A percentile compares a stretch with the other conserved stretches of the same genome.
phyloP scores from a whole-genome alignment of 2,113 vertebrate genomes.

The Nothoprocta pentlandii region DNA sequence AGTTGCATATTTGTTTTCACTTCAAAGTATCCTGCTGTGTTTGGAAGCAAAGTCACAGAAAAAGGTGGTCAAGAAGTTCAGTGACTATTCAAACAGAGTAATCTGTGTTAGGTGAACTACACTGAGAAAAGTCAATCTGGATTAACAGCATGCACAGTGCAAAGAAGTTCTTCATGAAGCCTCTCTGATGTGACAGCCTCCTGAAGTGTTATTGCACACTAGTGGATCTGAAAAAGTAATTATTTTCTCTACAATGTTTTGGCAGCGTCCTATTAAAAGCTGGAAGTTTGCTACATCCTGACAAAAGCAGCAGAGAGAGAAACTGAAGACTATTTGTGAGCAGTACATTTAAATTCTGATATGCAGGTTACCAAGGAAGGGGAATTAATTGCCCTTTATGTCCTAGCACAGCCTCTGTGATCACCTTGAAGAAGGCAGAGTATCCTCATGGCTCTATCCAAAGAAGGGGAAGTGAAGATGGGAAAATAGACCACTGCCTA shows the following conservation, averaged over 20 bases:
- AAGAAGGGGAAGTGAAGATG: neutral
- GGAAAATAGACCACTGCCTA: neutral
- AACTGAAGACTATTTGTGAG: neutral
- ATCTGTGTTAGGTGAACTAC: neutral
- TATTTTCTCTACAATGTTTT: slow-evolving; percentile 16
- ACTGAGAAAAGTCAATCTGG: neutral
- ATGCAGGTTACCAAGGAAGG: neutral
- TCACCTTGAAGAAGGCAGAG: neutral
- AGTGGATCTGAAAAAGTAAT: neutral
- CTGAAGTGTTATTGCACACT: slow-evolving; percentile 21
- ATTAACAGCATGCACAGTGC: neutral
- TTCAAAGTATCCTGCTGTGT: neutral
- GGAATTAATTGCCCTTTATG: neutral
- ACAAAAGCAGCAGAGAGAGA: neutral
- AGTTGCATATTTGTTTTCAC: neutral
- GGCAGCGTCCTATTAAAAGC: slow-evolving; percentile 12
- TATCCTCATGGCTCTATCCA: neutral
- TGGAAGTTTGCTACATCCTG: neutral
- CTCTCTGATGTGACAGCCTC: neutral
- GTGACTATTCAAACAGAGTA: neutral
- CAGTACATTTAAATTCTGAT: neutral
- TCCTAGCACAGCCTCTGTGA: neutral
- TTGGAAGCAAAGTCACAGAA: neutral
- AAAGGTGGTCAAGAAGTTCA: neutral
- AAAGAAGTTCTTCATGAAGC: slow-evolving; percentile 33